phyloP scores from a whole-genome alignment of 2,888 invertebrate species.

The Cyaniris semiargus region DNA sequence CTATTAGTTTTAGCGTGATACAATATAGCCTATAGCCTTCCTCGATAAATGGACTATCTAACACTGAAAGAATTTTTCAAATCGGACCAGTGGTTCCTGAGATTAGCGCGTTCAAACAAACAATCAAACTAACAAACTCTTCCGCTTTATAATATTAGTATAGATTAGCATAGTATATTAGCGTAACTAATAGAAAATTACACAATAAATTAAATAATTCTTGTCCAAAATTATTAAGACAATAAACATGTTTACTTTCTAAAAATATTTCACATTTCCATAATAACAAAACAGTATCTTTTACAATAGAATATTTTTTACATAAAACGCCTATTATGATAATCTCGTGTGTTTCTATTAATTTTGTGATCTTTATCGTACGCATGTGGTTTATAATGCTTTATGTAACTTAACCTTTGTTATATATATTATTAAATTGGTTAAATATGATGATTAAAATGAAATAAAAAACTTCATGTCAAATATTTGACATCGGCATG shows the following conservation, averaged over 20 bases:
- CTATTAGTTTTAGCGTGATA: no score
- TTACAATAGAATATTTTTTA: constrained; percentile 19
- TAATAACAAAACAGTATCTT: constrained; percentile 4
- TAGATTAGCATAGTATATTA: no score
- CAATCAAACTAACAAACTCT: no score
- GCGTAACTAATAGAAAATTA: constrained; percentile 8
- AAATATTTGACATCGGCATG: constrained; percentile 8
- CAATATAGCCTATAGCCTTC: no score
- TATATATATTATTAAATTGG: neutral
- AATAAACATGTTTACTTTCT: constrained; percentile 26
- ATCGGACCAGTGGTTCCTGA: no score
- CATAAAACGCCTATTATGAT: constrained; percentile 25
- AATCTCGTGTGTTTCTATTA: constrained; percentile 18
- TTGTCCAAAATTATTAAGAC: neutral
- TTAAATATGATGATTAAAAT: constrained; percentile 4
- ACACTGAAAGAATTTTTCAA: no score
- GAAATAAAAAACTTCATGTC: neutral
- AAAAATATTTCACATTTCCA: constrained; percentile 24
- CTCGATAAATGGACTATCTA: no score
- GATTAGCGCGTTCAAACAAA: no score
- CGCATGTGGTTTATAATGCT: constrained; percentile 11
- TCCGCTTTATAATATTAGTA: no score
- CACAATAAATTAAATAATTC: constrained; percentile 19
- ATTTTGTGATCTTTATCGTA: constrained; percentile 18
- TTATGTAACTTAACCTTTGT: constrained; percentile 2